Evolutionary conservation across 2,797 vertebrate species (phyloP), one percentile per base, ranked within the genome.

Genomic region (Eleutherodactylus coqui): DNA sequence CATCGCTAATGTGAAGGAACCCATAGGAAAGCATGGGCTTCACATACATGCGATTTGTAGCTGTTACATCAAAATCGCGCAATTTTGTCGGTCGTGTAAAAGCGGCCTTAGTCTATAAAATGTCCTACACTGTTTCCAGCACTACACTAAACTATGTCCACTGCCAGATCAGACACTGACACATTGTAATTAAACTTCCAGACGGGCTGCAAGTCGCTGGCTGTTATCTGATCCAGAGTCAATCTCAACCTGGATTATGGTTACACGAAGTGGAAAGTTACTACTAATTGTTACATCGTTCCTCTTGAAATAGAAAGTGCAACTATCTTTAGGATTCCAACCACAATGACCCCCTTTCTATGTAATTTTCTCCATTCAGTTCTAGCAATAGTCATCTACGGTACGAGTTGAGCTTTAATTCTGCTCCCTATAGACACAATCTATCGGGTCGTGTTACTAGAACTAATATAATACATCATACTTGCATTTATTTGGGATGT

Each of bases 221-320:
- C 43, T 64, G 82, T 84, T 84, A 84, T 84, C 82, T 62, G 82
- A 84, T 84, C 82, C 82, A 49, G 72, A 84, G 70, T 60, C 82
- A 75, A 69, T 45, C 82, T 62, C 53, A 75, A 43, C 55, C 72
- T 38, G 72, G 75, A 55, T 84, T 84, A 75, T 76, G 67, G 80
- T 47, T 84, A 76, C 82, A 76, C 51, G 53, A 75, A 76, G 72
- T 76, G 55, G 72, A 84, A 84, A 84, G 82, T 62, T 62, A 75
- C 64, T 83, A 73, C 82, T 45, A 83, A 83, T 83, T 62, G 41
- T 62, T 73, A 83, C 82, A 75, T 36, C 29, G 78, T 64, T 41
- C n/a, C 43, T 11, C 41, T 34, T 27, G 78, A 78, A 41, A 78
- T 78, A 58, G 51, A 78, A 76, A 78, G 34, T 78, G 24, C 76